These are phyloP conservation scores for Ridgeia piscesae DNA, from an alignment of 1,140 invertebrate genomes.

Conservation along the genomic window DNA sequence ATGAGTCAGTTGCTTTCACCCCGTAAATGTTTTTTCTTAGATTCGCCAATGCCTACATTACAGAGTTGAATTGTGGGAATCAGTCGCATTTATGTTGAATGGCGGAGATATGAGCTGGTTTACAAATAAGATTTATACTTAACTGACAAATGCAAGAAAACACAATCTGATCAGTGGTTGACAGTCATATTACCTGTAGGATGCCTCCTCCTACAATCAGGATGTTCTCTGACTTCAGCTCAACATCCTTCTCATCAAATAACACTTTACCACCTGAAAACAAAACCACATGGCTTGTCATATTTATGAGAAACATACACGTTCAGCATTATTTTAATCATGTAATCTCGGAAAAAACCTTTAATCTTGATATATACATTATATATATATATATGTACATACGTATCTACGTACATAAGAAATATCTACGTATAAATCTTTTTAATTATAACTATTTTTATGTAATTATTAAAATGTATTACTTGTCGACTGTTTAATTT, in stretches of 20 bases:
- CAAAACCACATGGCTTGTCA: not conserved
- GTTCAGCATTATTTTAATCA: not conserved
- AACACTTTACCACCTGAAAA: slow-evolving; percentile 45
- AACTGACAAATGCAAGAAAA: too few relatives aligned
- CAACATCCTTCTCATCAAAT: slow-evolving; percentile 51
- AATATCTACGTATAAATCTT: not conserved
- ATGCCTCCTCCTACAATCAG: slow-evolving; percentile 50
- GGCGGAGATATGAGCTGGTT: too few relatives aligned
- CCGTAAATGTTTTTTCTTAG: too few relatives aligned
- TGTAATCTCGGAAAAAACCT: too few relatives aligned
- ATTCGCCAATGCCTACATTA: too few relatives aligned
- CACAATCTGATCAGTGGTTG: not conserved
- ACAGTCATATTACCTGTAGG: slow-evolving; percentile 40
- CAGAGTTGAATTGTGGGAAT: too few relatives aligned
- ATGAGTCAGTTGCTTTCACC: too few relatives aligned
- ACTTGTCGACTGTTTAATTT: too few relatives aligned
- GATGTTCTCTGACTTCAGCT: slow-evolving; percentile 51
- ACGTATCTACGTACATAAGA: too few relatives aligned
- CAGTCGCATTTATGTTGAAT: too few relatives aligned
- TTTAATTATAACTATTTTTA: not conserved
- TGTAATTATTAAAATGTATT: too few relatives aligned
- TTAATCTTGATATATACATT: not conserved
- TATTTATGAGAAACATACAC: not conserved
- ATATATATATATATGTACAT: not conserved
- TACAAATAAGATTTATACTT: too few relatives aligned